These are phyloP conservation scores for Microcebus ravelobensis DNA, from an alignment of 2,113 vertebrate species.

Conservation along the genomic window DNA sequence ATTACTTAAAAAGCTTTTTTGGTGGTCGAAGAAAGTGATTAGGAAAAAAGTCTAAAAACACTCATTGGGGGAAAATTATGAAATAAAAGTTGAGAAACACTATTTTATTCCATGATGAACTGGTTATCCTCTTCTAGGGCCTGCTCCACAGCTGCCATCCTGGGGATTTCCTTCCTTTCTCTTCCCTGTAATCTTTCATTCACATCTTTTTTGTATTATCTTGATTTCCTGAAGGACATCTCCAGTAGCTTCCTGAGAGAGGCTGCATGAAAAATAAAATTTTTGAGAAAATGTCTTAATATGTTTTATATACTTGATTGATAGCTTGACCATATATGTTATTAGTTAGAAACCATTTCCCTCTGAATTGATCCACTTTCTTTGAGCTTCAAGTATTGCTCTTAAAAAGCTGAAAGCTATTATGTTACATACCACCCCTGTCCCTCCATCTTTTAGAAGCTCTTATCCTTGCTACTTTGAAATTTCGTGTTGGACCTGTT, in stretches of 20 bases:
- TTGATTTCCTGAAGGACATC: neutral
- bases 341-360: neutral
- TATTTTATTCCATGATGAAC: neutral
- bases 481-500: neutral
- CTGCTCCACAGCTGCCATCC: neutral
- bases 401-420: neutral
- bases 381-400: neutral
- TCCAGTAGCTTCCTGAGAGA: constrained; percentile 22
- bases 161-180: neutral
- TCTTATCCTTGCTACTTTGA: neutral
- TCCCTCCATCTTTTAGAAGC: neutral
- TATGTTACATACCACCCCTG: neutral
- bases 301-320: neutral
- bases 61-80: neutral
- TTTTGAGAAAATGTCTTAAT: constrained; percentile 32
- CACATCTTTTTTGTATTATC: neutral
- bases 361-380: neutral
- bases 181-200: neutral
- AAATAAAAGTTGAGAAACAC: constrained; percentile 3
- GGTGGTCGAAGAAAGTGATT: neutral
- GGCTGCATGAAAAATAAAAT: neutral
- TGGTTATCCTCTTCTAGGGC: neutral
- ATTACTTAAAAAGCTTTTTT: neutral
- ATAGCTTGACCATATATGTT: neutral
- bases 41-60: neutral